These are phyloP conservation scores for Muscidifurax raptorellus DNA, from an alignment of 1,140 invertebrate genomes.

Conservation along the genomic window DNA sequence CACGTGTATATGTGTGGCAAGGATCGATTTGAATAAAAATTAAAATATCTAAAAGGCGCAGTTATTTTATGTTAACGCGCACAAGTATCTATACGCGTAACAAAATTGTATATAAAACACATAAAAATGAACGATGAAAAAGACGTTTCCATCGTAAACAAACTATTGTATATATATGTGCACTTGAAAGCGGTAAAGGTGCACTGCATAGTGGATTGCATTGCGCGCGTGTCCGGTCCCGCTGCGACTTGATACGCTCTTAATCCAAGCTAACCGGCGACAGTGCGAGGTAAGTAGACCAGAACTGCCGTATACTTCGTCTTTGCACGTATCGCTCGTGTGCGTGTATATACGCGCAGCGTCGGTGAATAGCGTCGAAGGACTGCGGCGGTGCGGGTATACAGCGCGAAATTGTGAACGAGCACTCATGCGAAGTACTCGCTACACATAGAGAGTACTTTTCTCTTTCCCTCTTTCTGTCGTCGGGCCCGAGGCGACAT, in stretches of 20 bases:
- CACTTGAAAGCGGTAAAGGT: neutral
- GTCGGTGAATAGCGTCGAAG: neutral
- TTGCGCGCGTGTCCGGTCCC: constrained; percentile 27
- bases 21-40: neutral
- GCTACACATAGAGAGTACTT: neutral
- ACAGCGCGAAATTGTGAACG: constrained; percentile 20
- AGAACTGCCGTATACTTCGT: constrained; percentile 49
- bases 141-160: neutral
- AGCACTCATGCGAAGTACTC: constrained; percentile 32
- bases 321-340: neutral
- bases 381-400: too few relatives aligned
- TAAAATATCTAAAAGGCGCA: neutral
- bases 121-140: too few relatives aligned
- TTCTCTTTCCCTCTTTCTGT: constrained; percentile 9
- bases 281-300: constrained; percentile 59
- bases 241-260: constrained; percentile 57
- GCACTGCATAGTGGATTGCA: constrained; percentile 46
- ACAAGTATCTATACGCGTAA: too few relatives aligned
- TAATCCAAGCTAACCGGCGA: constrained; percentile 56
- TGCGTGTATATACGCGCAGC: neutral
- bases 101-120: too few relatives aligned
- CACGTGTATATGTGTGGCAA: too few relatives aligned
- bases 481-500: constrained; percentile 4
- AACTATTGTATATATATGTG: too few relatives aligned
- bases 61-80: too few relatives aligned